Evolutionary conservation across 2,888 invertebrate species (phyloP), one percentile per base, ranked within the genome.

Genomic region (Ceramica pisi): DNA sequence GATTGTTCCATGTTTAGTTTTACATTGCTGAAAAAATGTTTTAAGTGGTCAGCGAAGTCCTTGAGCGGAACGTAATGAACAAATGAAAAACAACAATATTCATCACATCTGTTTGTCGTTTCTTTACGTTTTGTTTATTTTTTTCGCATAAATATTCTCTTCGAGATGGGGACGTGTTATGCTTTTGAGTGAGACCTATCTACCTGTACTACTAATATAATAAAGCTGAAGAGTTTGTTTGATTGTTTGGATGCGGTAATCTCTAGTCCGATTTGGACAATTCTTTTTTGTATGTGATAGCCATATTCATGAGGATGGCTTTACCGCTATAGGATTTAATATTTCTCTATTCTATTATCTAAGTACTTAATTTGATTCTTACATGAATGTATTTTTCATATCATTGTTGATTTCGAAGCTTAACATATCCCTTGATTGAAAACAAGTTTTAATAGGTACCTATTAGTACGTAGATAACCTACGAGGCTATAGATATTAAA

Each of bases 21-120:
- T 46, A 64, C 50, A 75, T 51, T 61, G 21, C 46, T 38, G 31
- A 68, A 60, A 67, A 50, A 48, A 41, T 48, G 16, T 16, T 65
- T 66, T 72, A 31, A 60, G 19, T 51, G n/a, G 12, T 53, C 46
- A 38, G 51, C 23, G 23, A 46, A 44, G 35, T 51, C 69, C 69
- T 69, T 60, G 51, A 46, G 31, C 31, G 31, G 9, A 60, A 23
- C 19, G 23, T n/a, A 41, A 23, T 21, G 26, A 41, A 70, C 26
- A 56, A 67, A 48, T 46, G 19, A 50, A n/a, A n/a, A n/a, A n/a
- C n/a, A n/a, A 67, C 14, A 41, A 35, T n/a, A 68, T 51, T 16
- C 41, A 70, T 41, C 26, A 55, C 16, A 46, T 23, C 26, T 48
- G 69, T 67, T 35, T 16, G 23, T 44, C 16, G 8, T 57, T 4